Conservation (phyloP, 1,140 invertebrate genomes). For the Andrena cerasifolii region DNA sequence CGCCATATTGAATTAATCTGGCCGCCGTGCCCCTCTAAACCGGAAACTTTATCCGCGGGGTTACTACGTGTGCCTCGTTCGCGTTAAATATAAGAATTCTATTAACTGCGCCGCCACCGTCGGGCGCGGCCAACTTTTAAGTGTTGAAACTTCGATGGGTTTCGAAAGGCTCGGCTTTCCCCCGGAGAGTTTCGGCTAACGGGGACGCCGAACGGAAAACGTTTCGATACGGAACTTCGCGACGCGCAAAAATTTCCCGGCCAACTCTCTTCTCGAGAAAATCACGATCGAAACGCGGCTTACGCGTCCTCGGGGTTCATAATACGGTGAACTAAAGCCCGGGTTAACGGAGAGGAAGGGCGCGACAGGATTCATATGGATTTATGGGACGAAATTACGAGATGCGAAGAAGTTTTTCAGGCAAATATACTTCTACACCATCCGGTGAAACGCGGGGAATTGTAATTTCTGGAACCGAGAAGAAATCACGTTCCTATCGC, state of each 20-base stretch:
- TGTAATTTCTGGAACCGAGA: too few species aligned
- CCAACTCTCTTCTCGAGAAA: not conserved
- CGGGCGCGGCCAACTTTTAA: conserved; percentile 1
- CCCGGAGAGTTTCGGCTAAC: not conserved
- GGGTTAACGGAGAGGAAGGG: too few species aligned
- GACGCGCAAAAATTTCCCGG: not conserved
- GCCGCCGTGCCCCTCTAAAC: not conserved
- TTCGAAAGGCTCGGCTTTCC: not conserved
- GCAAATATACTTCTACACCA: too few species aligned
- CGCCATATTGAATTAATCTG: conserved; percentile 40
- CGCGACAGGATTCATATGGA: too few species aligned
- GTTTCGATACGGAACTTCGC: conserved; percentile 22
- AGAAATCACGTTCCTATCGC: too few species aligned
- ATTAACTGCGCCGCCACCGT: conserved; percentile 9
- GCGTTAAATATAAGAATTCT: conserved; percentile 27
- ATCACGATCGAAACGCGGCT: not conserved
- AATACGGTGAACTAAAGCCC: too few species aligned
- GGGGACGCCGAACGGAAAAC: conserved; percentile 1
- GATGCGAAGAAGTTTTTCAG: too few species aligned
- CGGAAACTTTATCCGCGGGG: conserved; percentile 26
- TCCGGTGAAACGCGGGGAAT: too few species aligned
- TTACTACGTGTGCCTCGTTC: conserved; percentile 5
- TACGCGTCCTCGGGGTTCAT: not conserved
- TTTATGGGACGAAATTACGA: too few species aligned
- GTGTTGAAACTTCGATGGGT: conserved; percentile 14